Percentiles rank a stretch among this genome's conserved stretches.
phyloP scores from a whole-genome alignment of 2,113 vertebrate genomes.

The Poecilia latipinna region DNA sequence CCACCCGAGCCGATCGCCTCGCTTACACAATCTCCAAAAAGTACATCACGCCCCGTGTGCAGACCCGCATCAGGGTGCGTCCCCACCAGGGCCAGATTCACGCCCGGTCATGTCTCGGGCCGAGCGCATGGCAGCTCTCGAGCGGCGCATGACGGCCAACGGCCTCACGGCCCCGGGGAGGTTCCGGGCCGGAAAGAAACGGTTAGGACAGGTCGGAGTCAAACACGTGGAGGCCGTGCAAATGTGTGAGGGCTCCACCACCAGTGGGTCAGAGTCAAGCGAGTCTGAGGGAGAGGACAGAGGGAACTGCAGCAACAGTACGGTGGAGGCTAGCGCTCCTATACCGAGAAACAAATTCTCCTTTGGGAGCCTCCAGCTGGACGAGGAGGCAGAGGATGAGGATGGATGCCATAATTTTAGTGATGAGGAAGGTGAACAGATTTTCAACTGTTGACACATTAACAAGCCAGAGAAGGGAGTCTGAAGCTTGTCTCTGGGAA shows the following conservation, averaged over 20 bases:
- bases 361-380: slow-evolving; percentile 84
- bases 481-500: slow-evolving; percentile 13
- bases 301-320: slow-evolving; percentile 75
- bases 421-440: slow-evolving; percentile 81
- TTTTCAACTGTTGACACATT: slow-evolving; percentile 80
- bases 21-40: slow-evolving; percentile 69
- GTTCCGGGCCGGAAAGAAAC: slow-evolving; percentile 66
- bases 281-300: slow-evolving; percentile 87
- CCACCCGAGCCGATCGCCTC: slow-evolving; percentile 63
- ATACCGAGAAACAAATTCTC: slow-evolving; percentile 82
- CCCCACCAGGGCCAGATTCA: slow-evolving; percentile 57
- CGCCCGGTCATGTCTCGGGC: slow-evolving; percentile 71
- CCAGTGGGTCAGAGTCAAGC: slow-evolving; percentile 90
- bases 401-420: slow-evolving; percentile 80
- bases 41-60: slow-evolving; percentile 80
- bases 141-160: slow-evolving; percentile 84
- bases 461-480: background rate
- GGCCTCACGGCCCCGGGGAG: slow-evolving; percentile 78
- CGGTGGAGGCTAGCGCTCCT: slow-evolving; percentile 75
- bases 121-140: slow-evolving; percentile 72
- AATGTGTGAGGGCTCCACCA: slow-evolving; percentile 85
- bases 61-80: slow-evolving; percentile 79
- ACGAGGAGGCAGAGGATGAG: slow-evolving; percentile 81
- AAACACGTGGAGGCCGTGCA: slow-evolving; percentile 79
- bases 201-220: slow-evolving; percentile 37